A percentile compares a stretch with the other conserved stretches of the same genome.
Conservation (phyloP, 2,888 invertebrate species). For the Pandemis corylana region DNA sequence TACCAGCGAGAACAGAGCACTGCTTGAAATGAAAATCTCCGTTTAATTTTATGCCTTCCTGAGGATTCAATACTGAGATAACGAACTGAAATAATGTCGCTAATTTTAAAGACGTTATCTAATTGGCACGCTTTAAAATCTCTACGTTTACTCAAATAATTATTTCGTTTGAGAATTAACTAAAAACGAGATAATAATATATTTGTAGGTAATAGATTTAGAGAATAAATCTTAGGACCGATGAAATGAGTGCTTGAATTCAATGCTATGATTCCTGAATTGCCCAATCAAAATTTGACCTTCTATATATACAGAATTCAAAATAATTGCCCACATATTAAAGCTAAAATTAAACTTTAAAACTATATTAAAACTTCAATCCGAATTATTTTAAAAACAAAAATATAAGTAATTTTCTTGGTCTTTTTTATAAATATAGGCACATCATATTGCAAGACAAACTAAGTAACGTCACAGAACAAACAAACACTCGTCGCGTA, state of each 20-base stretch:
- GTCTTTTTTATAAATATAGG: background rate
- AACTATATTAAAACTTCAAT: no score
- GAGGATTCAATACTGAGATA: conserved; percentile 20
- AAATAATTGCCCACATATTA: no score
- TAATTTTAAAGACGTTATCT: conserved; percentile 1
- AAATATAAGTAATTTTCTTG: no score
- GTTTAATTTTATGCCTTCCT: conserved; percentile 22
- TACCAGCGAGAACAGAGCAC: conserved; percentile 13
- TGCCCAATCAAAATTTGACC: no score
- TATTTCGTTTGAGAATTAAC: background rate
- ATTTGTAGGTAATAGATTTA: background rate
- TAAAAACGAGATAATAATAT: background rate
- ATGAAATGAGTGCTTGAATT: no score
- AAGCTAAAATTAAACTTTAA: no score
- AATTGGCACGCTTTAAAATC: background rate
- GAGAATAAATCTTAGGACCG: background rate
- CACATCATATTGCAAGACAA: background rate
- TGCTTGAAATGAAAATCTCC: conserved; percentile 14
- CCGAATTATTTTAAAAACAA: background rate
- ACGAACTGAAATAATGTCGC: conserved; percentile 13
- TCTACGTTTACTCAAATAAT: background rate
- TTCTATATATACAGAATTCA: no score
- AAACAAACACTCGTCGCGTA: conserved; percentile 32
- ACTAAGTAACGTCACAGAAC: conserved; percentile 21
- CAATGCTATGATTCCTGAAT: no score